Base-by-base conservation (phyloP, 2,888 invertebrate genomes). In the Rhingia campestris region DNA sequence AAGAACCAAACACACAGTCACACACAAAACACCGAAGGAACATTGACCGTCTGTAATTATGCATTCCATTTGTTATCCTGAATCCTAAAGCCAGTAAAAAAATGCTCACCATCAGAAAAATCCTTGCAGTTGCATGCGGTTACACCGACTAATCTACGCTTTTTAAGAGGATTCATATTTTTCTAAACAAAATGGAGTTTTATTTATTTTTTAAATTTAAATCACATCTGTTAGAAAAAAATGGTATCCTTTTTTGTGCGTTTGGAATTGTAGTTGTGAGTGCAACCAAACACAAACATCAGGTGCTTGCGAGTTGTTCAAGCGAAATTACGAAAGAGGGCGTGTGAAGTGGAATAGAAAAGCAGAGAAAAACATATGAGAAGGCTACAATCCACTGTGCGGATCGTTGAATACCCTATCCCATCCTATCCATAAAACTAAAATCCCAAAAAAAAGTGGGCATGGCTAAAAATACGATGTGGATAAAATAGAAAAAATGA, bases 31-130 rank as follows among this genome's bases (percentile, higher is more conserved):
- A n/a, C n/a, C 10, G 30, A 35, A 53, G 6, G 53, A 49, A 10
- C 59, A 41, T 56, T 54, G 56, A 74, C 74, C 64, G 53, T 33
- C 49, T 39, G 74, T 58, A 74, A 74, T 74, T 74, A 56, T 56
- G 39, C 33, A 74, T 74, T 64, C 64, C 58, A 66, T 64, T 74
- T 64, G 49, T 35, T 74, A 56, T 73, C 56, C 45, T 73, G 7
- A 12, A 22, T 73, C 56, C 45, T 73, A 9, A 12, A 22, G 12
- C 37, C 35, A 47, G 7, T 35, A 9, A 4, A 61, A 32, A 43
- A 37, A 41, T 3, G 49, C 12, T 9, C 12, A 47, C n/a, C 33
- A 6, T 32, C 39, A 22, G 22, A 22, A 22, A 72, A 58, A 70
- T 54, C 69, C 14, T 14, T 30, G 4, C 45, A 47, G 6, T 9